A percentile compares a stretch with the other conserved stretches of the same genome.
These are phyloP conservation scores for Phylloscopus collybita DNA, from an alignment of 2,797 vertebrate genomes.

Conservation along the genomic window DNA sequence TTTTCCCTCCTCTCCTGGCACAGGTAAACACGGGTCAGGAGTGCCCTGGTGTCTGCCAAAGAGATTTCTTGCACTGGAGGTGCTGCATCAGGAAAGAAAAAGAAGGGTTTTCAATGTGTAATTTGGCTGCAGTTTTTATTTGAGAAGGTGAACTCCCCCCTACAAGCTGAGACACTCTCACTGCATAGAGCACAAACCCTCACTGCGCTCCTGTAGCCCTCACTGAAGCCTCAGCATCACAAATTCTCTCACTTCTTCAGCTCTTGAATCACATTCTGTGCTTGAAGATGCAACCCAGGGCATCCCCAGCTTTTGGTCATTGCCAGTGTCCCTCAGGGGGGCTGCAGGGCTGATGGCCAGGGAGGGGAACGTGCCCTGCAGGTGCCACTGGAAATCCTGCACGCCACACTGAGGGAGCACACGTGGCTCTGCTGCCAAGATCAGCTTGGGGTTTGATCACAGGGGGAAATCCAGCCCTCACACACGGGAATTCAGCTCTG, in stretches of 20 bases:
- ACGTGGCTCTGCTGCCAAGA: neutral
- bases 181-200: neutral
- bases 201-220: neutral
- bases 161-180: neutral
- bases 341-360: neutral
- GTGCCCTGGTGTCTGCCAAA: neutral
- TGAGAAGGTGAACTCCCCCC: neutral
- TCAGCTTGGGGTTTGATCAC: neutral
- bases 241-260: neutral
- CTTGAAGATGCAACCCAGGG: neutral
- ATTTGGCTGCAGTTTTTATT: neutral
- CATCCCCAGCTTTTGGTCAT: neutral
- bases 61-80: neutral
- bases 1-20: neutral
- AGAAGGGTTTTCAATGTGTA: neutral
- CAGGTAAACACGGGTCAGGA: neutral
- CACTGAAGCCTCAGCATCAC: neutral
- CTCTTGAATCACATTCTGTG: neutral
- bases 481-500: accelerated
- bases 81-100: neutral
- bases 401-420: accelerated
- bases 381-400: neutral
- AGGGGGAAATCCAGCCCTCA: neutral
- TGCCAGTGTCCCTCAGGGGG: neutral
- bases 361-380: neutral